Conservation (phyloP, 2,113 vertebrate genomes). For the Calypte anna region DNA sequence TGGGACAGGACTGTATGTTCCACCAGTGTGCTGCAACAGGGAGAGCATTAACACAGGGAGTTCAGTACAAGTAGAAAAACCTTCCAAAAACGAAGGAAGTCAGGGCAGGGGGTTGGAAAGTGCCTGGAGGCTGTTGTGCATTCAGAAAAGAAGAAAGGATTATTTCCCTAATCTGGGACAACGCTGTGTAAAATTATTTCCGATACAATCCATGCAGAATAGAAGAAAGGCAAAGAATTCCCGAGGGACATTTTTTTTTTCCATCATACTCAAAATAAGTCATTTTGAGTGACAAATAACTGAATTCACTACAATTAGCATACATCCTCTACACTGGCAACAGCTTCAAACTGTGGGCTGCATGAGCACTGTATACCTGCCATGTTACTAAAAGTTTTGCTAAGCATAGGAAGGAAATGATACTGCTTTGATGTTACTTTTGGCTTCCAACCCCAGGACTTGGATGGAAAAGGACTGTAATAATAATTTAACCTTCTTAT, state of each 20-base stretch:
- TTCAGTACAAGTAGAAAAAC: background rate
- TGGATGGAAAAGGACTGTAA: conserved; percentile 29
- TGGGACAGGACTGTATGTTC: conserved; percentile 58
- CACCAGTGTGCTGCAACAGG: conserved; percentile 20
- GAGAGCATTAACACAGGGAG: background rate
- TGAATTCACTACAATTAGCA: background rate
- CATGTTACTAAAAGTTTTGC: background rate
- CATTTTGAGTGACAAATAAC: background rate
- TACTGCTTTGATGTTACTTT: conserved; percentile 49
- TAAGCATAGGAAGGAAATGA: conserved; percentile 32
- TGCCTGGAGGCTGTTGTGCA: background rate
- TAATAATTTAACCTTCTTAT: conserved; percentile 53
- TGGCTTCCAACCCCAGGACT: background rate
- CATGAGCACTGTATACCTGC: background rate
- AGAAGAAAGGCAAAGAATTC: background rate
- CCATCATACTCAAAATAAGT: background rate
- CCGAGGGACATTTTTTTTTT: background rate
- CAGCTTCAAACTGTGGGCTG: background rate
- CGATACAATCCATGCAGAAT: background rate
- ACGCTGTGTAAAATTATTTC: background rate
- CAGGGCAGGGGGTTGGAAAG: background rate
- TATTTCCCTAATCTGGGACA: background rate
- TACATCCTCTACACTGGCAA: background rate
- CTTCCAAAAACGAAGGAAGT: background rate
- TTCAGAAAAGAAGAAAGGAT: background rate